Evolutionary conservation across 2,113 vertebrate species (phyloP).

Genomic region (Myiopsitta monachus): DNA sequence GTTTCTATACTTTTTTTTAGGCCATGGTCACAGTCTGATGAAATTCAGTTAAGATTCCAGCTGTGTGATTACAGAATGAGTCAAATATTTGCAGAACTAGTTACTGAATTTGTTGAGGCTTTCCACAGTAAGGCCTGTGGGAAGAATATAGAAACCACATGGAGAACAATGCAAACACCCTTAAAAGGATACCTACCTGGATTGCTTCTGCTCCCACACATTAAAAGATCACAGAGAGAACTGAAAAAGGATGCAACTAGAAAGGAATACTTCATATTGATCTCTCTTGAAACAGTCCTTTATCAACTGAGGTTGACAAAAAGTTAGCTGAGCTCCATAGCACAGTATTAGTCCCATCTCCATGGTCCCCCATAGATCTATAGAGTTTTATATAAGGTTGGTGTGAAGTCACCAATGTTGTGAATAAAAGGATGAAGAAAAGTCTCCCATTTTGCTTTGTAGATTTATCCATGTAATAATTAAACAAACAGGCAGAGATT

Average conservation of each 20-base stretch:
- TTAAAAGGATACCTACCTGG: not conserved
- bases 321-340: not conserved
- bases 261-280: not conserved
- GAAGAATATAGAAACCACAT: not conserved
- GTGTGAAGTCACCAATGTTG: not conserved
- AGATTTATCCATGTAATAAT: not conserved
- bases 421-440: not conserved
- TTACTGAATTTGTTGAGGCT: not conserved
- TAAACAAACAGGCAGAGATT: not conserved
- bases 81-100: not conserved
- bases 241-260: not conserved
- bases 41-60: not conserved
- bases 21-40: not conserved
- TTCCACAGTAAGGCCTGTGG: not conserved
- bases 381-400: not conserved
- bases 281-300: not conserved
- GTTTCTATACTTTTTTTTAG: not conserved
- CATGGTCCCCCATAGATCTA: not conserved
- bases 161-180: not conserved
- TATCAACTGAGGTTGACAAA: not conserved
- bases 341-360: not conserved
- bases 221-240: not conserved
- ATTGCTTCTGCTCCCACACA: not conserved
- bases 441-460: not conserved
- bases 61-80: not conserved